Conservation (phyloP, 2,888 invertebrate genomes). For the Gastrophysa polygoni region DNA sequence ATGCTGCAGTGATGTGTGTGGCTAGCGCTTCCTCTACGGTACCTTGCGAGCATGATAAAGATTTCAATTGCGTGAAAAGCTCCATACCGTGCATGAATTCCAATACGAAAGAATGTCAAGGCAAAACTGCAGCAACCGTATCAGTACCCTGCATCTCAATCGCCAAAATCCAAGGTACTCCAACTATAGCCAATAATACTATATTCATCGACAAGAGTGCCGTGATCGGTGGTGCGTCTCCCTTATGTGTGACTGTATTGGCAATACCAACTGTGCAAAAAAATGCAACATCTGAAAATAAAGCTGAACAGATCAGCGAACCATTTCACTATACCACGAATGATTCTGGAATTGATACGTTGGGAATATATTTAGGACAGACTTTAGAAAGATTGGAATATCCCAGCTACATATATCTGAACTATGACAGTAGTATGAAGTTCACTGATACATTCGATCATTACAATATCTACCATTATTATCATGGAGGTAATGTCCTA, state of each 20-base stretch:
- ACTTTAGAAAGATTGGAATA: conserved; percentile 13
- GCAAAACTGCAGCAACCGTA: conserved; percentile 40
- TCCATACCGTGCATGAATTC: conserved; percentile 51
- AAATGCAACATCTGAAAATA: conserved; percentile 14
- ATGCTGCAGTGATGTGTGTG: conserved; percentile 55
- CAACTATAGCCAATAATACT: conserved; percentile 44
- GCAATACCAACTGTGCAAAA: conserved; percentile 20
- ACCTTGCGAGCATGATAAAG: conserved; percentile 46
- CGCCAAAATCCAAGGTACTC: conserved; percentile 43
- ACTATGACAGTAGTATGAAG: conserved; percentile 19
- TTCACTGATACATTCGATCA: conserved; percentile 20
- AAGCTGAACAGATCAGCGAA: conserved; percentile 2
- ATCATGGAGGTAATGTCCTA: conserved; percentile 16
- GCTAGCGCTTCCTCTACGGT: conserved; percentile 48
- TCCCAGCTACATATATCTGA: conserved; percentile 20
- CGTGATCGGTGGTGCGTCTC: not conserved
- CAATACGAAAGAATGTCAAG: conserved; percentile 46
- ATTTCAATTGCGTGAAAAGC: conserved; percentile 48
- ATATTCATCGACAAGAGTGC: conserved; percentile 30
- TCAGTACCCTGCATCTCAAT: conserved; percentile 51
- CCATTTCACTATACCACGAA: conserved; percentile 25
- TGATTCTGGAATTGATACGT: conserved; percentile 15
- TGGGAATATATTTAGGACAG: conserved; percentile 21
- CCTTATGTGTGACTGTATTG: conserved; percentile 18
- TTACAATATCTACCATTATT: conserved; percentile 22